A percentile compares a stretch with the other conserved stretches of the same genome.
Evolutionary conservation across 1,140 invertebrate species (phyloP).

Genomic region (Odontomachus brunneus): DNA sequence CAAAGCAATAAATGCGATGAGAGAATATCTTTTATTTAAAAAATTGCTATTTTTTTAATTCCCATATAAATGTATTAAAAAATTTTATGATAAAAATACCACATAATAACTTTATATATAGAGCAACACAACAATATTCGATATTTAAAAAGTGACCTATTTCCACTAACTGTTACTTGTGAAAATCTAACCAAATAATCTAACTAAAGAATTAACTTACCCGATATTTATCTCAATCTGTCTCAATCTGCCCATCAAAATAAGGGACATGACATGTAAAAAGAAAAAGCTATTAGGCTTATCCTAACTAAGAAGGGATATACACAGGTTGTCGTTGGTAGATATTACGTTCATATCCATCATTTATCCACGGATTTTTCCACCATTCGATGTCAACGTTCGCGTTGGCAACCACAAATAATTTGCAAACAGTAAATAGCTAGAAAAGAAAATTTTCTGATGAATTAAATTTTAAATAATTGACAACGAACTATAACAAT

Average conservation of each 20-base stretch:
- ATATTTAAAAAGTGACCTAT: not conserved
- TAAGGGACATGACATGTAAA: not conserved
- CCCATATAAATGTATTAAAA: no score
- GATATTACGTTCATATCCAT: not conserved
- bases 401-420: no score
- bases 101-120: no score
- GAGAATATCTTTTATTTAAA: not conserved
- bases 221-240: conserved; percentile 7
- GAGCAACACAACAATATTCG: not conserved
- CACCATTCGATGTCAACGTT: no score
- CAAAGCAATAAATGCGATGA: not conserved
- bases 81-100: no score
- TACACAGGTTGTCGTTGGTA: not conserved
- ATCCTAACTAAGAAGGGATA: not conserved
- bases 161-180: not conserved
- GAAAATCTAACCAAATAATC: not conserved
- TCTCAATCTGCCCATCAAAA: not conserved
- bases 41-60: not conserved
- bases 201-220: conserved; percentile 16
- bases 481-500: no score
- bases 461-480: no score
- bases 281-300: conserved; percentile 12
- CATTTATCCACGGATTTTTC: no score
- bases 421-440: no score
- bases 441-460: no score